These are phyloP conservation scores for Ochropacha duplaris DNA, from an alignment of 2,888 invertebrate species.

Conservation along the genomic window DNA sequence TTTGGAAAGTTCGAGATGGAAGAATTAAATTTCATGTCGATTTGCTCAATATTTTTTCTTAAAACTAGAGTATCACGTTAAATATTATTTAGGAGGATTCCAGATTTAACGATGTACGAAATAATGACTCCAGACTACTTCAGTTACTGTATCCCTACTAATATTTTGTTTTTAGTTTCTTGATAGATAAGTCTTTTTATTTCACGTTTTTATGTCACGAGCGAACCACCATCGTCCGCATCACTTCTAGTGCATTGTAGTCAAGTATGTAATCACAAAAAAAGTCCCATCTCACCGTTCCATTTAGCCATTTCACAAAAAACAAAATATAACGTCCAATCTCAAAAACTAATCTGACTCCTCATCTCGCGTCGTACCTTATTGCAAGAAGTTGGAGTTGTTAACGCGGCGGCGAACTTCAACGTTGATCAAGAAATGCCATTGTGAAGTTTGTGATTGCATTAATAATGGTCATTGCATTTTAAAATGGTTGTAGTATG, in stretches of 20 bases:
- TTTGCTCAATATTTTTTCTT: not conserved
- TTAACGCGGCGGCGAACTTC: slow-evolving; percentile 22
- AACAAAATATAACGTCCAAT: not conserved
- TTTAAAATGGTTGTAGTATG: not conserved
- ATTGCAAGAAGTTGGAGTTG: slow-evolving; percentile 19
- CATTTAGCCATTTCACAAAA: not conserved
- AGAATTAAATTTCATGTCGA: not conserved
- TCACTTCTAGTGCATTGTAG: too few relatives aligned
- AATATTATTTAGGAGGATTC: not conserved
- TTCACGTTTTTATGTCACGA: too few relatives aligned
- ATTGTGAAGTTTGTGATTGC: slow-evolving; percentile 20
- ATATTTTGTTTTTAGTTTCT: too few relatives aligned
- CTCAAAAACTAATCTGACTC: not conserved
- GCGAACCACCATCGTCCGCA: too few relatives aligned
- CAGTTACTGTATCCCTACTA: too few relatives aligned
- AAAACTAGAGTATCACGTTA: not conserved
- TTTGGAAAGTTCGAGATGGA: slow-evolving; percentile 3
- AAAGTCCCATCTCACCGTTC: not conserved
- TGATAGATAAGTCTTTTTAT: too few relatives aligned
- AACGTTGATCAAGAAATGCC: not conserved
- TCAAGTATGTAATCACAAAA: too few relatives aligned
- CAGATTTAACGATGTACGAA: too few relatives aligned
- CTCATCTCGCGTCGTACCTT: not conserved
- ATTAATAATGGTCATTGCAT: slow-evolving; percentile 9
- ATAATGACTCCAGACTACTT: too few relatives aligned